A percentile compares a stretch with the other conserved stretches of the same genome.
phyloP scores from a whole-genome alignment of 2,113 vertebrate species.

The Ginglymostoma cirratum region DNA sequence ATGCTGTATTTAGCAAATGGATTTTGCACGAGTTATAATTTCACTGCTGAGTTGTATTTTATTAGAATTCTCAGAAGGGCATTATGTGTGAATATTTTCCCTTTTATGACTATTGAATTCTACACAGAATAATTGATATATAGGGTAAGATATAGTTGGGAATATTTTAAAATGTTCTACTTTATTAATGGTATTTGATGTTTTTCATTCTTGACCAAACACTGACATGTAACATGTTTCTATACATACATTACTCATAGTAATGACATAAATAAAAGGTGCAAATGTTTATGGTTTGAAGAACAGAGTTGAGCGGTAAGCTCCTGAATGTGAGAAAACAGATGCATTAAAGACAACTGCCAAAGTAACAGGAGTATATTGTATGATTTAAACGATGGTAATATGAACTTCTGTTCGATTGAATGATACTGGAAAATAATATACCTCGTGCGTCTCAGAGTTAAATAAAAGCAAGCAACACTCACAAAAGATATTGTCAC shows the following conservation, averaged over 20 bases:
- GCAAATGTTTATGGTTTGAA: slow-evolving; percentile 9
- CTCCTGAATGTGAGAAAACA: neutral
- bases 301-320: neutral
- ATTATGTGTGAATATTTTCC: neutral
- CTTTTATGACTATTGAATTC: neutral
- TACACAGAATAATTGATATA: neutral
- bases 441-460: neutral
- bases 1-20: neutral
- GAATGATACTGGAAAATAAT: slow-evolving; percentile 26
- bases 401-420: slow-evolving; percentile 25
- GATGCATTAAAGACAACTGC: neutral
- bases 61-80: neutral
- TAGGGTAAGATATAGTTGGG: neutral
- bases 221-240: neutral
- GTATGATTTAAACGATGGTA: neutral
- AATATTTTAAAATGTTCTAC: neutral
- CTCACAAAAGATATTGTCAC: slow-evolving; percentile 27
- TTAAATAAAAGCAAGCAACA: slow-evolving; percentile 19
- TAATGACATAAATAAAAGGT: neutral
- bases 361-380: neutral
- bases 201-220: neutral
- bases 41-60: neutral
- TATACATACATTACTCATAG: neutral
- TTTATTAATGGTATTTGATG: neutral
- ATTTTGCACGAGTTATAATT: neutral